phyloP scores from a whole-genome alignment of 2,797 vertebrate species.

The Brachyalestes nurse region DNA sequence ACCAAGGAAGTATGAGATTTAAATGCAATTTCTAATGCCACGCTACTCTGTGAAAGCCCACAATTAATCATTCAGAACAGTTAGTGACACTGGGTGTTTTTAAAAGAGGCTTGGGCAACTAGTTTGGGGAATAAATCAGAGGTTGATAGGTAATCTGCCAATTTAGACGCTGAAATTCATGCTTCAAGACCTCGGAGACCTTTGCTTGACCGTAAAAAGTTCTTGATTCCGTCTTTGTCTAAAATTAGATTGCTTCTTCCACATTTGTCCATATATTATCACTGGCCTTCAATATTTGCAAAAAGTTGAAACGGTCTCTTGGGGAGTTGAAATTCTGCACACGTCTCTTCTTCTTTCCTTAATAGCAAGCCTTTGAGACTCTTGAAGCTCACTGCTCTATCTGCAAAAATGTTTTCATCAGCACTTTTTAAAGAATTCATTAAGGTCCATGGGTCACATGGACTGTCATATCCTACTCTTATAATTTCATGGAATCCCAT shows the following conservation, averaged over 20 bases:
- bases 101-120: not conserved
- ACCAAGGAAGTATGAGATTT: not conserved
- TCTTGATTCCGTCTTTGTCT: constrained; percentile 1
- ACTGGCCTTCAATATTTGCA: constrained; percentile 25
- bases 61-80: constrained; percentile 37
- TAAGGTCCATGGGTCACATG: constrained; percentile 58
- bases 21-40: constrained; percentile 21
- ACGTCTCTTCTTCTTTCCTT: constrained; percentile 50
- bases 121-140: not conserved
- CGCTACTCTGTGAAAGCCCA: constrained; percentile 9
- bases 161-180: not conserved
- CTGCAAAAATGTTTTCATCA: constrained; percentile 66
- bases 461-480: constrained; percentile 52
- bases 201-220: not conserved
- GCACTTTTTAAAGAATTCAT: constrained; percentile 69
- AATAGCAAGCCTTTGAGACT: constrained; percentile 54
- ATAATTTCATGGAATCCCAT: constrained; percentile 59
- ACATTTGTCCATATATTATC: constrained; percentile 29
- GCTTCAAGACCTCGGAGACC: not conserved
- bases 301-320: constrained; percentile 50
- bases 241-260: constrained; percentile 5
- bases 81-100: not conserved
- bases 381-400: constrained; percentile 52
- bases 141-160: not conserved
- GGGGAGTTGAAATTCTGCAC: constrained; percentile 57